These are phyloP conservation scores for Turritopsis rubra DNA, from an alignment of 30 jellyfish, hydroid and myxozoan species.

Conservation along the genomic window DNA sequence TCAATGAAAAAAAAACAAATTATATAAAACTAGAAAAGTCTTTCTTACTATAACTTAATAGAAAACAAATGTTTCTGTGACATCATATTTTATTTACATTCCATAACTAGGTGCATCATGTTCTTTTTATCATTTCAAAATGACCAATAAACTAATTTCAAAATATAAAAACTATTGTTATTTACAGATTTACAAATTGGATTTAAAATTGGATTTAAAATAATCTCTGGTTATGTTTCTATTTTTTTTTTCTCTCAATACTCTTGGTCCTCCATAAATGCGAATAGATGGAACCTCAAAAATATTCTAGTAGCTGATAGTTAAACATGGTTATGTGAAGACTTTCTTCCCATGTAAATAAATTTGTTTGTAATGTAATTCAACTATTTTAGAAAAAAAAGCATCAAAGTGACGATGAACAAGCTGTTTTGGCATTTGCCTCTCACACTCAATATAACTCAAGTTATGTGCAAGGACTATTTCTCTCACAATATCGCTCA, in stretches of 20 bases:
- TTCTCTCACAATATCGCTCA: constrained; percentile 89
- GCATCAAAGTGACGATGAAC: constrained; percentile 66
- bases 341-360: not conserved
- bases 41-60: not conserved
- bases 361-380: not conserved
- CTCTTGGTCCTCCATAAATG: not conserved
- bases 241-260: not conserved
- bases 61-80: not conserved
- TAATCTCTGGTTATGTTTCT: no score
- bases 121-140: not conserved
- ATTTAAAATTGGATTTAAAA: no score
- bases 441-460: constrained; percentile 47
- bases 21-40: not conserved
- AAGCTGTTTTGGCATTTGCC: constrained; percentile 76
- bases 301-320: not conserved
- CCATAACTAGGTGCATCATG: not conserved
- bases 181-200: no score
- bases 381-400: constrained; percentile 58
- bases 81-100: not conserved
- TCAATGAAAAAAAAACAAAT: no score
- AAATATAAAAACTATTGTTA: no score
- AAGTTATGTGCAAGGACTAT: constrained; percentile 68
- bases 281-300: not conserved
- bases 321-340: not conserved
- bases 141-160: not conserved